Conservation (phyloP, 2,888 invertebrate species). For the Agrochola litura region DNA sequence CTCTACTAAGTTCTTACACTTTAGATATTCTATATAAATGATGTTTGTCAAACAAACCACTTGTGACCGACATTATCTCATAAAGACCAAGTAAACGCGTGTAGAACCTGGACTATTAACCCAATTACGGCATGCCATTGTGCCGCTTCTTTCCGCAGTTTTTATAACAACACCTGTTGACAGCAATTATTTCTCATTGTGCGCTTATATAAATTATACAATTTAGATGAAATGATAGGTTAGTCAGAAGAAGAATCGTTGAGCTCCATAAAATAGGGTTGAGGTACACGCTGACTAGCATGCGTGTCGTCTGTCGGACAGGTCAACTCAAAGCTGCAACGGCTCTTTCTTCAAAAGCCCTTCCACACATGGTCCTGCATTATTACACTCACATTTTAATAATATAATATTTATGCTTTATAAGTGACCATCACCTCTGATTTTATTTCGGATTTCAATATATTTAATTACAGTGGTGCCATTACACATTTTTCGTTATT, state of each 20-base stretch:
- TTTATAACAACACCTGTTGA: conserved; percentile 3
- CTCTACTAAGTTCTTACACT: too few relatives aligned
- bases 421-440: not conserved
- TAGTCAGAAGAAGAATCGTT: not conserved
- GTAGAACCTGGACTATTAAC: not conserved
- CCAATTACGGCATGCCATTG: conserved; percentile 24
- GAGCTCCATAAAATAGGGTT: not conserved
- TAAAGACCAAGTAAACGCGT: not conserved
- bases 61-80: not conserved
- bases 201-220: not conserved
- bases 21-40: not conserved
- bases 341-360: not conserved
- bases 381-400: not conserved
- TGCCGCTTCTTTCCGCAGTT: conserved; percentile 7
- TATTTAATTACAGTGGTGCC: too few relatives aligned
- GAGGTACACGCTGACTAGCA: not conserved
- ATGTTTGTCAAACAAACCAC: not conserved
- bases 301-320: not conserved
- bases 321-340: not conserved
- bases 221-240: conserved; percentile 1
- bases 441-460: not conserved
- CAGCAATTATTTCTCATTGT: not conserved
- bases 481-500: too few relatives aligned
- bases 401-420: not conserved
- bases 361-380: not conserved